These are phyloP conservation scores for Andricus grossulariae DNA, from an alignment of 1,140 invertebrate species.

Conservation along the genomic window DNA sequence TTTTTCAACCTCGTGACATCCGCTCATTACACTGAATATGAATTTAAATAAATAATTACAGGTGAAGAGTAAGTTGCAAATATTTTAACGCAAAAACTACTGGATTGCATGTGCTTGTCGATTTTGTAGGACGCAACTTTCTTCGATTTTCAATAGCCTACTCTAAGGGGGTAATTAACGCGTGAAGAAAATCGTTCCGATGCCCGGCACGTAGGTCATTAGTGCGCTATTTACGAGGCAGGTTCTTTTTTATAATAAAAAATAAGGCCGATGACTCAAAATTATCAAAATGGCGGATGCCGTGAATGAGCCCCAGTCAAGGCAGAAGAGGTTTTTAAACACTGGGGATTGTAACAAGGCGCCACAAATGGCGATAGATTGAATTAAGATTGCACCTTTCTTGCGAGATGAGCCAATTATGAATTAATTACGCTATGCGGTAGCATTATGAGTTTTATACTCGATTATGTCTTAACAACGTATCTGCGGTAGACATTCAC, in stretches of 20 bases:
- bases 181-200: conserved; percentile 55
- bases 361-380: conserved; percentile 73
- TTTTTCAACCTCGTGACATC: too few species aligned
- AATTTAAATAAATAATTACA: not conserved
- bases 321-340: conserved; percentile 54
- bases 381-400: conserved; percentile 73
- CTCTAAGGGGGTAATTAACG: conserved; percentile 53
- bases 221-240: conserved; percentile 62
- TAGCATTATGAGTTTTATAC: conserved; percentile 71
- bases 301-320: conserved; percentile 47
- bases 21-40: too few species aligned
- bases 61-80: not conserved
- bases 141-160: conserved; percentile 47
- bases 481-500: conserved; percentile 50
- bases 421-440: conserved; percentile 71
- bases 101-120: not conserved
- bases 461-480: conserved; percentile 72
- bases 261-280: conserved; percentile 58
- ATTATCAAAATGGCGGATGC: conserved; percentile 63
- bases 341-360: conserved; percentile 66
- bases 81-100: not conserved
- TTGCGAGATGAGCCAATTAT: conserved; percentile 74
- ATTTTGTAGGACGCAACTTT: conserved; percentile 40
- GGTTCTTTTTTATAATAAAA: conserved; percentile 58
- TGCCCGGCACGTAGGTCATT: conserved; percentile 61